Percentiles rank a stretch among this genome's conserved stretches.
Conservation (phyloP, 2,888 invertebrate species). For the Aleiodes leptofemur region DNA sequence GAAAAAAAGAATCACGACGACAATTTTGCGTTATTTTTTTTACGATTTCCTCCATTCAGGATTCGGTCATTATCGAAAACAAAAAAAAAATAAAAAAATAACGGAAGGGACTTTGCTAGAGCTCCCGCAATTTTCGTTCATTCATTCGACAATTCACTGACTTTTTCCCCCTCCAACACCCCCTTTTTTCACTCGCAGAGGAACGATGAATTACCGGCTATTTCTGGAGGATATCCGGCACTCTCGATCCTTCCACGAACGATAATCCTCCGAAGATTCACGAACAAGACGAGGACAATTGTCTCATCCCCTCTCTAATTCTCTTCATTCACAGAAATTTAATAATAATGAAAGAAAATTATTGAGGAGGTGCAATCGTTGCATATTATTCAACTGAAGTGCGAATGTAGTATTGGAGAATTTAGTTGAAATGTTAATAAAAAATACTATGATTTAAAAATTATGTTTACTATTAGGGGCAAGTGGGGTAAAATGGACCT, state of each 20-base stretch:
- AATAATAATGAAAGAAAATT: neutral
- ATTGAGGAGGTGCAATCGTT: no score
- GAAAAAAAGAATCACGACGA: constrained; percentile 25
- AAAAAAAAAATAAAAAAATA: neutral
- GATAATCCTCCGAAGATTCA: constrained; percentile 3
- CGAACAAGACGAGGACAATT: neutral
- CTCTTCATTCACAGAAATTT: constrained; percentile 10
- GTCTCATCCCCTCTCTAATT: constrained; percentile 3
- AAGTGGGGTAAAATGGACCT: no score
- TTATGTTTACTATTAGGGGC: no score
- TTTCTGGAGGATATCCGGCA: constrained; percentile 32
- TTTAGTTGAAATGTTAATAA: no score
- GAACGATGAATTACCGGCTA: constrained; percentile 15
- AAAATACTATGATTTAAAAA: no score
- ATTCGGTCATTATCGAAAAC: constrained; percentile 24
- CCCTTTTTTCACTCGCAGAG: neutral
- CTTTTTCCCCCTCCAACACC: neutral
- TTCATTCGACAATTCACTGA: constrained; percentile 32
- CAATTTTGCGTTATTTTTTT: constrained; percentile 22
- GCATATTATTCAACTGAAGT: no score
- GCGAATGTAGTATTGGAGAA: no score
- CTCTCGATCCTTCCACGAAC: constrained; percentile 27
- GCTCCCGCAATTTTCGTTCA: constrained; percentile 20
- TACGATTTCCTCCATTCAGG: constrained; percentile 34
- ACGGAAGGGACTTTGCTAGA: constrained; percentile 10